These are phyloP conservation scores for Berghia stephanieae DNA, from an alignment of 1,140 invertebrate species.

Conservation along the genomic window DNA sequence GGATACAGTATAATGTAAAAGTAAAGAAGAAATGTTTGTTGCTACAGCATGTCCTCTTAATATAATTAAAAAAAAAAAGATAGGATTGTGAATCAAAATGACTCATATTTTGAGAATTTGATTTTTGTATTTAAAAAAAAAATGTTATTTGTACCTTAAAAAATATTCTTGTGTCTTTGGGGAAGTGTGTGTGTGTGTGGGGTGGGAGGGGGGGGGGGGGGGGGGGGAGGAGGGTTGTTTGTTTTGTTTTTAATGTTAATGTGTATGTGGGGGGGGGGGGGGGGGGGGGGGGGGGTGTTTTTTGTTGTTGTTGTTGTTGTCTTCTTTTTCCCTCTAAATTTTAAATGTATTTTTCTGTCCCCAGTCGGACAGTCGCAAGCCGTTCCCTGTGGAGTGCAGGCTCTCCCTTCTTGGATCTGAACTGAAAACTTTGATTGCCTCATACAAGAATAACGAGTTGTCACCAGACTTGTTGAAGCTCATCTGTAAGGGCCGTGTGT, in stretches of 20 bases:
- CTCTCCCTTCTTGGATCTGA: conserved; percentile 10
- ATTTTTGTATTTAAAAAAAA: too few species aligned
- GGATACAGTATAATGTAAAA: too few species aligned
- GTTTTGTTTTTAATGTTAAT: background rate
- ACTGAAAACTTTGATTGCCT: background rate
- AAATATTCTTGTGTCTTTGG: too few species aligned
- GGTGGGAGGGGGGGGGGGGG: background rate
- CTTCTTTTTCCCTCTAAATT: background rate
- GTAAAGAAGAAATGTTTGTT: too few species aligned
- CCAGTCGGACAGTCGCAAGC: background rate
- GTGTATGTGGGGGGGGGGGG: too few species aligned
- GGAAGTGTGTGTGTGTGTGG: too few species aligned
- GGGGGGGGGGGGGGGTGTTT: background rate
- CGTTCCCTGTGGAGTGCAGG: conserved; percentile 12
- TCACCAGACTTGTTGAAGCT: conserved; percentile 17
- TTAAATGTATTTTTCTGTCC: background rate
- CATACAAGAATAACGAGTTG: background rate
- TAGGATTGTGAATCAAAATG: too few species aligned
- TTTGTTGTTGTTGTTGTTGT: background rate
- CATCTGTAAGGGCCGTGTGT: conserved; percentile 4
- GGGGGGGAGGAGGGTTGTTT: background rate
- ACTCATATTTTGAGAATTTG: too few species aligned
- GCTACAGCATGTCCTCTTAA: too few species aligned
- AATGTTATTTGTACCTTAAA: too few species aligned
- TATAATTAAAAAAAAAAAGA: too few species aligned